These are phyloP conservation scores for Himalopsyche kuldschensis DNA, from an alignment of 2,888 invertebrate species.

Conservation along the genomic window DNA sequence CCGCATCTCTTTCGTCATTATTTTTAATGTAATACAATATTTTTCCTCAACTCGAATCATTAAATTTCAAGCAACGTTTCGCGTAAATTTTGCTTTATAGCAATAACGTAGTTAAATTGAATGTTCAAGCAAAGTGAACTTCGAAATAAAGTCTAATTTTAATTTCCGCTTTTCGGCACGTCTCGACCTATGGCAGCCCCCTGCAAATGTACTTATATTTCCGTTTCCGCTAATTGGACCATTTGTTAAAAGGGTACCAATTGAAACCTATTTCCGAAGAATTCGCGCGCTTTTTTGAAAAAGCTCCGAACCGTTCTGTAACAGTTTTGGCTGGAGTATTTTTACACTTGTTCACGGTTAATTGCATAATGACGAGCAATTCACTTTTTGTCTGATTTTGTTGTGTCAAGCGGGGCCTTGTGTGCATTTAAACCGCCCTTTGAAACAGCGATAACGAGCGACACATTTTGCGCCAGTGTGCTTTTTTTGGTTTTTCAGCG, in stretches of 20 bases:
- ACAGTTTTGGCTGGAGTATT: background rate
- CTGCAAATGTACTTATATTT: constrained; percentile 7
- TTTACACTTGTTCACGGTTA: constrained; percentile 1
- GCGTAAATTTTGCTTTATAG: background rate
- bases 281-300: background rate
- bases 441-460: background rate
- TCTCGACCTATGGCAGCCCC: constrained; percentile 1
- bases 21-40: background rate
- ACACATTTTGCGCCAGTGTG: background rate
- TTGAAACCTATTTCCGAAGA: background rate
- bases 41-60: background rate
- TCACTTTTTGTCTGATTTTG: background rate
- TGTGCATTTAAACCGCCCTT: constrained; percentile 1
- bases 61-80: background rate
- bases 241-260: constrained; percentile 15
- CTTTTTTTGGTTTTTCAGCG: background rate
- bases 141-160: constrained; percentile 13
- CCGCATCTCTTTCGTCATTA: background rate
- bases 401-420: constrained; percentile 4
- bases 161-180: constrained; percentile 16
- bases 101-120: background rate
- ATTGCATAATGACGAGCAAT: constrained; percentile 7
- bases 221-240: constrained; percentile 22
- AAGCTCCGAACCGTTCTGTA: background rate
- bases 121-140: background rate